Evolutionary conservation across 2,888 invertebrate genomes (phyloP), one percentile per base, ranked within the genome.

Genomic region (Phoenoteleia sp.): DNA sequence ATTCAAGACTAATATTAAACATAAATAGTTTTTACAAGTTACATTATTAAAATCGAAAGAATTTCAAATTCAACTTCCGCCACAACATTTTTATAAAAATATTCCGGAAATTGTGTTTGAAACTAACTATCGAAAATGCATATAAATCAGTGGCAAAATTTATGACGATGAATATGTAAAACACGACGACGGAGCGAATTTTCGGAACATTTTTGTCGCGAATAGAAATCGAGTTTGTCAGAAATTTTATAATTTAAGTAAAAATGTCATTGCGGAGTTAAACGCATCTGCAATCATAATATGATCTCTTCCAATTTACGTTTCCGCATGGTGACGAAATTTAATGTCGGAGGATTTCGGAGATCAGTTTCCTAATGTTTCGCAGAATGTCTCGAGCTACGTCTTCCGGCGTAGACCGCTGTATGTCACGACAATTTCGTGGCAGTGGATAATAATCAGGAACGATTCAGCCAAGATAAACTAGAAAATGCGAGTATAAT

Each of bases 391-490:
- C 58, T 71, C 58, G 33, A 33, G 25, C 25, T 29, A 64, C 33
- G 47, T 69, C 52, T 27, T 3, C 29, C 13, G 13, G 7, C 69
- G 21, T 36, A 49, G 64, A 25, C 49, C 45, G 25, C 33, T 19
- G 36, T 29, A n/a, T n/a, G 72, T 64, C 76, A 52, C 79, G 33
- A 72, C 66, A 81, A 84, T 71, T 82, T 81, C 45, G 67, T 60
- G 77, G 67, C 69, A 66, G 54, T 66, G 33, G 86, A 64, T 88
- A 89, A 91, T 89, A 89, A 90, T 87, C 87, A 85, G 76, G 71
- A 85, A 81, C 85, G 79, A 85, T 81, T 76, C 42, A 36, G 6
- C 15, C 13, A 23, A 47, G 36, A 72, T 33, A 60, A 60, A 60
- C 58, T 72, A 47, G 33, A 60, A 60, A 72, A 36, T 25, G 33